Percentiles rank a stretch among this genome's conserved stretches.
Evolutionary conservation across 2,888 invertebrate genomes (phyloP).

Genomic region (Anthoptus insignis): DNA sequence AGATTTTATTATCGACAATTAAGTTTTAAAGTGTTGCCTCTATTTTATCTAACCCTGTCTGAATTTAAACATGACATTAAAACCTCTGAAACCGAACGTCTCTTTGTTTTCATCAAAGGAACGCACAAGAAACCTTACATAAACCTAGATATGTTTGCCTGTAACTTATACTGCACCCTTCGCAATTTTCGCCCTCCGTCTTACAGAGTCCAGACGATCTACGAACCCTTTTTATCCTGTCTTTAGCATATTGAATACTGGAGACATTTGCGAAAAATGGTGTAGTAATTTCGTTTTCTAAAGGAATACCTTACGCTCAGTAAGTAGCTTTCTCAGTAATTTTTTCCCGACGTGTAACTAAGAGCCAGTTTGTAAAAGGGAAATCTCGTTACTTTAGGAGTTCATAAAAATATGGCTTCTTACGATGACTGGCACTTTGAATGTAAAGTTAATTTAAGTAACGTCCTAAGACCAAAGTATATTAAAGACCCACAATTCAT

Average conservation of each 20-base stretch:
- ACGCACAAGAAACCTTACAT: not conserved
- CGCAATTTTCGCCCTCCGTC: constrained; percentile 55
- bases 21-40: no score
- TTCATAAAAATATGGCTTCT: constrained; percentile 13
- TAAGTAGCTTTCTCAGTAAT: constrained; percentile 23
- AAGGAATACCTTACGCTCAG: constrained; percentile 26
- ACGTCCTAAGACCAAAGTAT: not conserved
- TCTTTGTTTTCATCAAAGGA: no score
- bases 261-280: constrained; percentile 48
- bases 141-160: constrained; percentile 8
- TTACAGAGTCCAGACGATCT: constrained; percentile 51
- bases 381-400: constrained; percentile 17
- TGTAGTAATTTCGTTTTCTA: constrained; percentile 45
- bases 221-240: constrained; percentile 66
- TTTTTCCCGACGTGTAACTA: constrained; percentile 31
- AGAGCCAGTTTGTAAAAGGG: constrained; percentile 23
- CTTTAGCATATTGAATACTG: constrained; percentile 66
- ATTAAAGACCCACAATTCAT: constrained; percentile 33
- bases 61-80: no score
- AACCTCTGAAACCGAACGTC: no score
- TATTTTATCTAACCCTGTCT: no score
- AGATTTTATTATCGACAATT: no score
- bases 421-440: constrained; percentile 6
- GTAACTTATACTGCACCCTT: constrained; percentile 45
- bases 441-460: constrained; percentile 1